phyloP scores from a whole-genome alignment of 64 coral and sea anemone species.

The Montipora cactus region DNA sequence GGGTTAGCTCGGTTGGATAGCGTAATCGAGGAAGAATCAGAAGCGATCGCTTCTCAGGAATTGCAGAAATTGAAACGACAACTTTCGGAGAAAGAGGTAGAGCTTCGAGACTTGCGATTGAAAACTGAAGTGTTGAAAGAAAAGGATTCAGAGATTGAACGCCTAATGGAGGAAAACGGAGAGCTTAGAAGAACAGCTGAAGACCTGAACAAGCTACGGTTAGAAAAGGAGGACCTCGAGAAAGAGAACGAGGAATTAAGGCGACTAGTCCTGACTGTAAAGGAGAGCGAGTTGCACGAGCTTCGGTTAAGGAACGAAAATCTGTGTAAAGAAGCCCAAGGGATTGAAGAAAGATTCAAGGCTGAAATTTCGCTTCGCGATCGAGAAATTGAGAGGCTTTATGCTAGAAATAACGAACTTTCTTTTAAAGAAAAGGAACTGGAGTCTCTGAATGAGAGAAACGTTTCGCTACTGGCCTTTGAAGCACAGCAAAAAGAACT shows the following conservation, averaged over 20 bases:
- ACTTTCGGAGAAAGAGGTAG: slow-evolving; percentile 74
- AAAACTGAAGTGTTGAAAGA: slow-evolving; percentile 51
- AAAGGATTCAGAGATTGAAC: slow-evolving; percentile 40
- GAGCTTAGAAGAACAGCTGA: slow-evolving; percentile 6
- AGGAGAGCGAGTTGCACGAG: slow-evolving; percentile 44
- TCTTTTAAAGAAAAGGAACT: slow-evolving; percentile 36
- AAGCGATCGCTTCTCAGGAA: slow-evolving; percentile 59
- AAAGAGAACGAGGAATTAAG: slow-evolving; percentile 71
- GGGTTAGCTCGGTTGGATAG: slow-evolving; percentile 41
- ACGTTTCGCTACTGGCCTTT: not conserved
- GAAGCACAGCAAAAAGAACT: slow-evolving; percentile 42
- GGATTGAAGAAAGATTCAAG: slow-evolving; percentile 22
- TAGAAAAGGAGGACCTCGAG: slow-evolving; percentile 12
- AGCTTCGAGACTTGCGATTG: slow-evolving; percentile 56
- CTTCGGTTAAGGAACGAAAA: slow-evolving; percentile 44
- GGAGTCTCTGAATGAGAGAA: slow-evolving; percentile 36
- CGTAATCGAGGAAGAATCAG: slow-evolving; percentile 59
- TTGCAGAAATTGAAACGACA: slow-evolving; percentile 62
- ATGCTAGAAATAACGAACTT: slow-evolving; percentile 66
- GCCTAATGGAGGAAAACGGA: slow-evolving; percentile 59
- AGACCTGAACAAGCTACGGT: slow-evolving; percentile 8
- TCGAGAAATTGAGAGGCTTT: slow-evolving; percentile 70
- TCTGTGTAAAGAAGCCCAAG: not conserved
- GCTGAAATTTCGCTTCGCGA: slow-evolving; percentile 47
- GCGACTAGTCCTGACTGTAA: not conserved